Evolutionary conservation across 2,888 invertebrate genomes (phyloP).

Genomic region (Eupithecia subumbrata): DNA sequence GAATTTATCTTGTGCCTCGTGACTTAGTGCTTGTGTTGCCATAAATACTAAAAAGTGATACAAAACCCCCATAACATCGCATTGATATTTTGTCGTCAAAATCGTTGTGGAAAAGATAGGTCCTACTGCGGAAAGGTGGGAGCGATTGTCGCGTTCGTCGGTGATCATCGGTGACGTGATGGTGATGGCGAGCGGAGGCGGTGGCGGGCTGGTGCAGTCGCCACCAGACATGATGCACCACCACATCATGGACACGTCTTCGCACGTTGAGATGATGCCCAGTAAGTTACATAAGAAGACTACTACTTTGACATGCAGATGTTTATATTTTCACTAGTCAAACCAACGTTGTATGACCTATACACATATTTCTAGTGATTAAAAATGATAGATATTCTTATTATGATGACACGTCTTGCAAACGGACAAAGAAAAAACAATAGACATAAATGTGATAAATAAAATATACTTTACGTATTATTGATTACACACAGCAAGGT

Average conservation of each 20-base stretch:
- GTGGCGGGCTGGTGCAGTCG: conserved; percentile 83
- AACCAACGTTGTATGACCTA: neutral
- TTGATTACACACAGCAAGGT: no score
- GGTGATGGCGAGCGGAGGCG: conserved; percentile 81
- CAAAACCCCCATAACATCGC: neutral
- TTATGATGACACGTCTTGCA: no score
- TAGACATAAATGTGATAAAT: no score
- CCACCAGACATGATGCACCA: conserved; percentile 82
- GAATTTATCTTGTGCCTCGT: conserved; percentile 53
- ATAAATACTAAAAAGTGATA: conserved; percentile 20
- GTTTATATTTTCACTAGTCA: neutral
- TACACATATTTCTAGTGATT: no score
- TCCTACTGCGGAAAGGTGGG: conserved; percentile 19
- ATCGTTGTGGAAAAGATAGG: neutral
- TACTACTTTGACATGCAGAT: no score
- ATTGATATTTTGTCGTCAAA: neutral
- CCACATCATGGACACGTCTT: conserved; percentile 81
- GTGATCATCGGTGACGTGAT: conserved; percentile 65
- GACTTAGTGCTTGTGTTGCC: conserved; percentile 39
- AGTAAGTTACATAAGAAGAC: conserved; percentile 63
- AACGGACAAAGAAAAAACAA: no score
- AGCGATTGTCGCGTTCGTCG: conserved; percentile 47
- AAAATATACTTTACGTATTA: no score
- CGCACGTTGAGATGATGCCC: conserved; percentile 81
- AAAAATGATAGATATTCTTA: no score